Percentiles rank a stretch among this genome's conserved stretches.
These are phyloP conservation scores for Keiferia lycopersicella DNA, from an alignment of 2,888 invertebrate genomes.

Conservation along the genomic window DNA sequence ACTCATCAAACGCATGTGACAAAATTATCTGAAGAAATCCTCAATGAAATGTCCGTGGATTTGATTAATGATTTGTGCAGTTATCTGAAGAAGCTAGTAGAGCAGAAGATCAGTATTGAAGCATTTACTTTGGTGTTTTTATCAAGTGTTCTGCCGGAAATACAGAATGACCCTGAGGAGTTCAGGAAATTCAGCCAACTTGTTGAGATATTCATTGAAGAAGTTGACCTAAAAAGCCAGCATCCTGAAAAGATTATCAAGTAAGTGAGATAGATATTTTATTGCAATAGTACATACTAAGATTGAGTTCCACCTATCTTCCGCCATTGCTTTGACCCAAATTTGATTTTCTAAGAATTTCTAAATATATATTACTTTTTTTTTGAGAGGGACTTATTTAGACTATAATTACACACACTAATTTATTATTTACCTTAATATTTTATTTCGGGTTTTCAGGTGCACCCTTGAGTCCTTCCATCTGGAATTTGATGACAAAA, in stretches of 20 bases:
- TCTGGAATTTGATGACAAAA: conserved; percentile 36
- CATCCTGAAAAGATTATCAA: conserved; percentile 80
- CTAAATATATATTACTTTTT: too few species aligned
- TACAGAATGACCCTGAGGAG: conserved; percentile 75
- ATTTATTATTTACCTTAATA: too few species aligned
- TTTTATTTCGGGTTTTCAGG: too few species aligned
- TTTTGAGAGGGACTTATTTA: too few species aligned
- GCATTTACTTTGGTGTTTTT: conserved; percentile 82
- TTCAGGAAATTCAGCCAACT: conserved; percentile 74
- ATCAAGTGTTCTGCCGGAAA: conserved; percentile 69
- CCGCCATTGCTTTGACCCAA: too few species aligned
- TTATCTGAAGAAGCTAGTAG: conserved; percentile 78
- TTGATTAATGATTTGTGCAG: conserved; percentile 59
- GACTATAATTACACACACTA: too few species aligned
- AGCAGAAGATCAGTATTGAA: conserved; percentile 78
- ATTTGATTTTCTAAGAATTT: too few species aligned
- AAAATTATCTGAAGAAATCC: conserved; percentile 74
- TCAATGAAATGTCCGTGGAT: conserved; percentile 70
- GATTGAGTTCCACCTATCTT: too few species aligned
- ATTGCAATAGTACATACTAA: too few species aligned
- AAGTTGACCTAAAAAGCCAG: conserved; percentile 80
- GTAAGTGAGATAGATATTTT: too few species aligned
- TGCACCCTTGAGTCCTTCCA: conserved; percentile 68
- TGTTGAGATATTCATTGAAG: conserved; percentile 80
- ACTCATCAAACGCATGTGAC: conserved; percentile 82